Conservation (phyloP, 2,888 invertebrate species). For the Hydriomena furcata region DNA sequence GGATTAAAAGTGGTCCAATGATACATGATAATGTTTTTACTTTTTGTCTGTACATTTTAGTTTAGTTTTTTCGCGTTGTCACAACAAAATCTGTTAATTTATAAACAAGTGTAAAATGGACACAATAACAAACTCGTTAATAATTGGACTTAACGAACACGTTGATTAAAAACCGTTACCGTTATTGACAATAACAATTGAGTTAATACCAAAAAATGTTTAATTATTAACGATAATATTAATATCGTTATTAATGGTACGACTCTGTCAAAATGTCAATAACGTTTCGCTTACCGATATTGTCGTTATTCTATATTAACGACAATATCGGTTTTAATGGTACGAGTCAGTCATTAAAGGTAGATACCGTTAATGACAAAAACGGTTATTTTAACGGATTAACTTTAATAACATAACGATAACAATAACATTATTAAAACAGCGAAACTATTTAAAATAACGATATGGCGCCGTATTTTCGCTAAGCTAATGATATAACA, state of each 20-base stretch:
- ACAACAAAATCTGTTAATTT: too few relatives aligned
- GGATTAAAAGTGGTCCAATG: too few relatives aligned
- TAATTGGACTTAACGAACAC: too few relatives aligned
- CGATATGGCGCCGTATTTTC: constrained; percentile 22
- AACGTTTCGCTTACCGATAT: too few relatives aligned
- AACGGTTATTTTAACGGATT: constrained; percentile 1
- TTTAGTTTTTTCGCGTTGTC: too few relatives aligned
- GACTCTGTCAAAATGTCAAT: not conserved
- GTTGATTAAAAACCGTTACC: too few relatives aligned
- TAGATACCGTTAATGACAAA: not conserved
- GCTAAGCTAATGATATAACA: constrained; percentile 7
- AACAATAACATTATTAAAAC: constrained; percentile 7
- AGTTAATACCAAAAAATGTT: not conserved
- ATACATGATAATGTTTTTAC: too few relatives aligned
- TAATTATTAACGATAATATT: not conserved
- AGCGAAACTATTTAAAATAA: constrained; percentile 1
- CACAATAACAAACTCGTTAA: too few relatives aligned
- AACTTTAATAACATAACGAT: constrained; percentile 7
- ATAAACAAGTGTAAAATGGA: not conserved
- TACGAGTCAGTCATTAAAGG: too few relatives aligned
- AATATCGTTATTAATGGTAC: not conserved
- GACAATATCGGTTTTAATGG: too few relatives aligned
- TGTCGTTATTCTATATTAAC: too few relatives aligned
- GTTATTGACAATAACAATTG: not conserved
- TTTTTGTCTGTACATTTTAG: too few relatives aligned